phyloP scores from a whole-genome alignment of 2,888 invertebrate species.

The Dorcus parallelipipedus region DNA sequence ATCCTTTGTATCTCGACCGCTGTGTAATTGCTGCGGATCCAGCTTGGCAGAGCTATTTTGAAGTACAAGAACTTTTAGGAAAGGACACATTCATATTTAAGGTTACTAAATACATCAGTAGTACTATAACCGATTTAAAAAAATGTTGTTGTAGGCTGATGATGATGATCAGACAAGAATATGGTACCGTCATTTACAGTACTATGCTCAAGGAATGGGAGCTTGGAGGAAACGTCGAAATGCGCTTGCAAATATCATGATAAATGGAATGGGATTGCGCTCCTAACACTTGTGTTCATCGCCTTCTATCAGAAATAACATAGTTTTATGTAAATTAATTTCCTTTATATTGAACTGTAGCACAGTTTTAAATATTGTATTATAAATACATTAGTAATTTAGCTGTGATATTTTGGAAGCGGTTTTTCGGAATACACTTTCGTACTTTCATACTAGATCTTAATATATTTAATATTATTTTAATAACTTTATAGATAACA shows the following conservation, averaged over 20 bases:
- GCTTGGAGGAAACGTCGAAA: constrained; percentile 89
- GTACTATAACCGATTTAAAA: background rate
- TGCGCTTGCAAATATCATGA: constrained; percentile 96
- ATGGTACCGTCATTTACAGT: constrained; percentile 88
- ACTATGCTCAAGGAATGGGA: constrained; percentile 88
- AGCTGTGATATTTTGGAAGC: constrained; percentile 51
- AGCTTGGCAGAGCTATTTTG: constrained; percentile 91
- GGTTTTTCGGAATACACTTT: constrained; percentile 29
- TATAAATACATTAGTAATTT: constrained; percentile 48
- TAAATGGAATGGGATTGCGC: constrained; percentile 70
- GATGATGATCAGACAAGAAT: constrained; percentile 79
- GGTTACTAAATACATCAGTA: constrained; percentile 53
- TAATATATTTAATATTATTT: constrained; percentile 22
- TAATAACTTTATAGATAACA: constrained; percentile 15
- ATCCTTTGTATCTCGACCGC: constrained; percentile 85
- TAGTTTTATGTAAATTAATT: constrained; percentile 15
- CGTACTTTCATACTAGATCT: constrained; percentile 5
- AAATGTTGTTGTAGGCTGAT: constrained; percentile 69
- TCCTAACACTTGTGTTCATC: constrained; percentile 31
- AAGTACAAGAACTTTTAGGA: constrained; percentile 88
- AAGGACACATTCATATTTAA: constrained; percentile 94
- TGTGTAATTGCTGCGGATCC: constrained; percentile 89
- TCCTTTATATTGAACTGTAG: constrained; percentile 8
- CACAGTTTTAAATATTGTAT: background rate
- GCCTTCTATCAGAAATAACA: constrained; percentile 10